Base-by-base conservation (phyloP, 1,140 invertebrate genomes). In the Chionoecetes opilio region DNA sequence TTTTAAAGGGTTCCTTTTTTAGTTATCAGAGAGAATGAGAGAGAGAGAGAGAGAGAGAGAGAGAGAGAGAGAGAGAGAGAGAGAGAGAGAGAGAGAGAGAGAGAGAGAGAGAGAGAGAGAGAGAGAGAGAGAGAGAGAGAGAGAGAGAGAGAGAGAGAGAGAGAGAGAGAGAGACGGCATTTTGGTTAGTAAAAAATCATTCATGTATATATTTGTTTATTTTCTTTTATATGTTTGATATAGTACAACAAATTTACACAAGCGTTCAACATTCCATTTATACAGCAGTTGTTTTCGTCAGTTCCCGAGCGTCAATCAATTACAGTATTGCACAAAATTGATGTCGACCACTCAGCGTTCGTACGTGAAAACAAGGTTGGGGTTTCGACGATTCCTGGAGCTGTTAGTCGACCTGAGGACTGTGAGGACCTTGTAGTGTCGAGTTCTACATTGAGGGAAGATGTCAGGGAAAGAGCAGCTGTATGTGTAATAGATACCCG, bases 221-320 rank as follows among this genome's bases (percentile, higher is more conserved):
- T 53, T 3, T 53, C 2, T 53, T 53, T 75, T 75, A 75, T 26
- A 75, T 26, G 21, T 75, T 17, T 75, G 63, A n/a, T 75, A n/a
- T n/a, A 5, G 41, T 46, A 75, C 63, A 75, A 75, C 63, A n/a
- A 26, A n/a, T n/a, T 26, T 75, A 75, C n/a, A 75, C 63, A 75
- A 75, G 63, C 63, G n/a, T 75, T n/a, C 63, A 75, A 75, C n/a
- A 75, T n/a, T n/a, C 63, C 63, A 75, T 75, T 75, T n/a, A 75
- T 8, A n/a, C 63, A 17, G 21, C 46, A 53, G 11, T 9, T 53
- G 21, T 17, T 9, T 53, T 14, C 2, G 46, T 75, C 63, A 75
- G 63, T 26, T 75, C 63, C 63, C 21, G 6, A 26, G 63, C 11
- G 63, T 75, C 63, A n/a, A 2, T 75, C 6, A 75, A 75, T 75